Conservation (phyloP, 2,888 invertebrate genomes). For the Protonemura montana region DNA sequence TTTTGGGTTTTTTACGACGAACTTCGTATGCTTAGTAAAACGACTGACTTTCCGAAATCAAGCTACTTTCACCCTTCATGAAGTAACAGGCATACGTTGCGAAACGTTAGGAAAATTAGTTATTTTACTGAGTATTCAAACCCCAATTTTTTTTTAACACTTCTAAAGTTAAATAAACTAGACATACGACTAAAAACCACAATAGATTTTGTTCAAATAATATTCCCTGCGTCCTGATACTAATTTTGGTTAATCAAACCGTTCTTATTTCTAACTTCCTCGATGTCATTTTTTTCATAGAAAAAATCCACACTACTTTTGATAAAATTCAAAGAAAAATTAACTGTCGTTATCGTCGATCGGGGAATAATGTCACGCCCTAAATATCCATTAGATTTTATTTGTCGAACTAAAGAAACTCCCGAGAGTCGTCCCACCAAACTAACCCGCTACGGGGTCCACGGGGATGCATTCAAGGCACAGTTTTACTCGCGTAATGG, state of each 20-base stretch:
- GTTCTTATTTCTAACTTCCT: neutral
- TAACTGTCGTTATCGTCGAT: constrained; percentile 23
- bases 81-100: too few relatives aligned
- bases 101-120: too few relatives aligned
- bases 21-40: too few relatives aligned
- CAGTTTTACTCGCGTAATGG: constrained; percentile 19
- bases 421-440: neutral
- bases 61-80: too few relatives aligned
- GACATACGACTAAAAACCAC: too few relatives aligned
- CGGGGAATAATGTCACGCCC: constrained; percentile 23
- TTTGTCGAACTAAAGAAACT: constrained; percentile 22
- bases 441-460: neutral
- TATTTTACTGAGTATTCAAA: too few relatives aligned
- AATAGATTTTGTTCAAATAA: too few relatives aligned
- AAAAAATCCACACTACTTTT: neutral
- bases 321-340: neutral
- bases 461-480: constrained; percentile 24
- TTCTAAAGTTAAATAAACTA: too few relatives aligned
- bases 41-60: too few relatives aligned
- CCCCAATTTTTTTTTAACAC: too few relatives aligned
- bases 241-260: neutral
- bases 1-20: too few relatives aligned
- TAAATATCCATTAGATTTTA: constrained; percentile 38
- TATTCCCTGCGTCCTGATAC: too few relatives aligned
- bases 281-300: neutral